These are phyloP conservation scores for Rattus rattus DNA, from an alignment of 2,113 vertebrate species.

Conservation along the genomic window DNA sequence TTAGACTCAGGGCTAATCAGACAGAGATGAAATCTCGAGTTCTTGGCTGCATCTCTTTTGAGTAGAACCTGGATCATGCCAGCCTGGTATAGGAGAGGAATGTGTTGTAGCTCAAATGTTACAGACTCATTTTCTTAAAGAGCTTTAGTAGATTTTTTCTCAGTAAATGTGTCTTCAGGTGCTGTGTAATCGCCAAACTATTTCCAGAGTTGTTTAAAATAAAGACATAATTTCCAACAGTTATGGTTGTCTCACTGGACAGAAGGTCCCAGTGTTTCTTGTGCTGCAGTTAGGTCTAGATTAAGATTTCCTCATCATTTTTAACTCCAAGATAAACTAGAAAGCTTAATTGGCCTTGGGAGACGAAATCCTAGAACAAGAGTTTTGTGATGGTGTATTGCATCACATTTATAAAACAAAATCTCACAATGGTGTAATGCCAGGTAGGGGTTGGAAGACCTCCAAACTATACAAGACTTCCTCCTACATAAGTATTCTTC, in stretches of 20 bases:
- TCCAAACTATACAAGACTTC: background rate
- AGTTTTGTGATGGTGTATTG: background rate
- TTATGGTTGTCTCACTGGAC: background rate
- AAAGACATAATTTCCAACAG: background rate
- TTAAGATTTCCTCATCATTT: background rate
- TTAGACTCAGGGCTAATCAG: background rate
- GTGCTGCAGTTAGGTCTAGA: background rate
- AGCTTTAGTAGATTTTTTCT: background rate
- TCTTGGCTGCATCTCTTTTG: background rate
- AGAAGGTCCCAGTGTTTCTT: background rate
- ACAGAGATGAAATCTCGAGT: background rate
- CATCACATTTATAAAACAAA: conserved; percentile 14
- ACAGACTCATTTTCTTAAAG: background rate
- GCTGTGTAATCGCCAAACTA: background rate
- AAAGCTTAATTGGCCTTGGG: background rate
- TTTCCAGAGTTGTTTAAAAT: background rate
- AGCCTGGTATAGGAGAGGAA: background rate
- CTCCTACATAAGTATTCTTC: background rate
- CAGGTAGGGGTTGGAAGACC: background rate
- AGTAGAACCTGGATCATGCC: too few relatives aligned
- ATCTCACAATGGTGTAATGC: background rate
- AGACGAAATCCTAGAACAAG: background rate
- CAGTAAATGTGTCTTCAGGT: background rate
- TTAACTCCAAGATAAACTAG: conserved; percentile 16
- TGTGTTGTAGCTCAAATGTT: background rate